Evolutionary conservation across 1,140 invertebrate genomes (phyloP).

Genomic region (Drosophila sechellia): DNA sequence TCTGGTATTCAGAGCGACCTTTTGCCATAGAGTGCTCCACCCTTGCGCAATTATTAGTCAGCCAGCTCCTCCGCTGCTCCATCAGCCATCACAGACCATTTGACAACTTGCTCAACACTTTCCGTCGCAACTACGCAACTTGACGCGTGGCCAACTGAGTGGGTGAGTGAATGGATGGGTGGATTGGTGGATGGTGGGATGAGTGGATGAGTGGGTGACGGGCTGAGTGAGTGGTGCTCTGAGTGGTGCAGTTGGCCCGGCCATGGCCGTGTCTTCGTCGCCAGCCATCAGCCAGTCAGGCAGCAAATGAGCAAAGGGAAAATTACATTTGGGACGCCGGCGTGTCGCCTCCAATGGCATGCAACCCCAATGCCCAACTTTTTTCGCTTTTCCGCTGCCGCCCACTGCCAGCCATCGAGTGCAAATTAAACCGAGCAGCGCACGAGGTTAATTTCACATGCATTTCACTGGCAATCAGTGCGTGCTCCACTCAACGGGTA

Average conservation of each 20-base stretch:
- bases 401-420: constrained; percentile 64
- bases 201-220: constrained; percentile 6
- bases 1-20: neutral
- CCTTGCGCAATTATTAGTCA: constrained; percentile 16
- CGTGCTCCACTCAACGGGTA: constrained; percentile 58
- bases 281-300: constrained; percentile 64
- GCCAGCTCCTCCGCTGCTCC: constrained; percentile 4
- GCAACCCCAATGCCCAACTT: constrained; percentile 44
- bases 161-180: constrained; percentile 6
- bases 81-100: constrained; percentile 55
- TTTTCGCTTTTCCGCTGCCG: constrained; percentile 35
- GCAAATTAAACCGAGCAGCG: constrained; percentile 78
- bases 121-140: constrained; percentile 44
- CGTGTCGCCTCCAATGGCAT: constrained; percentile 57
- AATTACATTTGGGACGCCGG: constrained; percentile 74
- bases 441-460: constrained; percentile 80
- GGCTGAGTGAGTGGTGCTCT: constrained; percentile 2
- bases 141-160: constrained; percentile 38
- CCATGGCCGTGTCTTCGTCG: constrained; percentile 48
- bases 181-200: constrained; percentile 1
- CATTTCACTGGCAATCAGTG: constrained; percentile 80
- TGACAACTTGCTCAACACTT: constrained; percentile 67
- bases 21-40: constrained; percentile 4
- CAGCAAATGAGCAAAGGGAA: constrained; percentile 75
- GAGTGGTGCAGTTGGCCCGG: neutral